Evolutionary conservation across 2,113 vertebrate species (phyloP), one percentile per base, ranked within the genome.

Genomic region (Siniperca chuatsi): DNA sequence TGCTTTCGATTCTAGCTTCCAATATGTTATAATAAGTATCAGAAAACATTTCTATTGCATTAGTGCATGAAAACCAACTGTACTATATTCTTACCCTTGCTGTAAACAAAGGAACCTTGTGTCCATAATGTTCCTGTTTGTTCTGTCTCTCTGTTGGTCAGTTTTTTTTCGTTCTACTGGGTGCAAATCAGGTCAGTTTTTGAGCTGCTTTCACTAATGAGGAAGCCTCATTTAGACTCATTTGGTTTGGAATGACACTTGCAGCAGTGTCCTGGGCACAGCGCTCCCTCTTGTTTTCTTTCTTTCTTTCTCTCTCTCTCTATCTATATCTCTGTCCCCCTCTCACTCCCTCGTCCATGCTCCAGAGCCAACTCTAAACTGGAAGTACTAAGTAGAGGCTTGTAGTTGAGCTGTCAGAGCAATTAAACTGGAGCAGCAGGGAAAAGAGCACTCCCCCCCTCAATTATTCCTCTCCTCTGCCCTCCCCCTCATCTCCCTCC

Each of bases 351-450:
- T 35, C 4, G 6, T 42, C 55, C 40, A 55, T 2, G 44, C 82
- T 72, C 58, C 79, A 7, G 66, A 80, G 77, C 78, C 61, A 75
- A 54, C 79, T 82, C 82, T 68, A 8, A 75, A 78, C 84, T n/a
- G 69, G 78, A 82, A 81, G 61, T 78, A 29, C 73, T 78, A 69
- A 86, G 76, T 83, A 76, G 86, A 90, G 33, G 79, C 89, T 92
- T 61, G 79, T 71, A 89, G 89, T 88, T 79, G 89, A 91, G 84
- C 90, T 90, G 89, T 94, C 89, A 88, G 61, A 77, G 91, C 86
- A 94, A 93, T 93, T 93, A 88, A 87, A 90, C 50, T 50, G 79
- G 78, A 84, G 81, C 78, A 35, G 86, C 86, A 81, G 84, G 81
- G 87, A 90, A 86, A 92, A 92, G 81, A 90, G 65, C 84, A 86